A percentile compares a stretch with the other conserved stretches of the same genome.
Evolutionary conservation across 2,888 invertebrate species (phyloP).

Genomic region (Molorchus minor): DNA sequence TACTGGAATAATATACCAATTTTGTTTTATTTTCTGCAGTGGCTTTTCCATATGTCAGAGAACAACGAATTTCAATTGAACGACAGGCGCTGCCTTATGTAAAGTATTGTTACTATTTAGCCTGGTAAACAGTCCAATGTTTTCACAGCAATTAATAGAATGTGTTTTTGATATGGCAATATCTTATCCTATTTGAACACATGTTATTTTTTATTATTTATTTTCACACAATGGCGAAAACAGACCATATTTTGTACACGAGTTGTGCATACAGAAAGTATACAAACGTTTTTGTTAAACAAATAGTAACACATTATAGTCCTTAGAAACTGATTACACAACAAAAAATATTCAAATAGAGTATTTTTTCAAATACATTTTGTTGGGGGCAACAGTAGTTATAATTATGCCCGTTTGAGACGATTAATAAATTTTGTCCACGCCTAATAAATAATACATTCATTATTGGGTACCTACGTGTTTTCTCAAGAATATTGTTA

Average conservation of each 20-base stretch:
- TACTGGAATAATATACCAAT: too few species aligned
- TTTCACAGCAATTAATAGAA: conserved; percentile 57
- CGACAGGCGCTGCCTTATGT: conserved; percentile 49
- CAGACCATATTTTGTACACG: conserved; percentile 9
- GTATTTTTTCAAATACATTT: background rate
- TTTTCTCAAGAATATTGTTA: too few species aligned
- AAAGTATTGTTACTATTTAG: conserved; percentile 53
- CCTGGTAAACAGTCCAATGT: conserved; percentile 54
- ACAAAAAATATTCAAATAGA: too few species aligned
- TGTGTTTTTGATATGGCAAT: conserved; percentile 54
- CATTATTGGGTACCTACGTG: too few species aligned
- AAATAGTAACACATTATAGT: conserved; percentile 10
- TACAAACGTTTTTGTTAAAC: conserved; percentile 12
- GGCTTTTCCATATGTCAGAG: conserved; percentile 51
- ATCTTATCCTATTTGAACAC: conserved; percentile 58
- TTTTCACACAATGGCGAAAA: conserved; percentile 31
- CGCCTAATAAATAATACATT: too few species aligned
- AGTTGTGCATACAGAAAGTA: conserved; percentile 19
- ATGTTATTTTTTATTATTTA: conserved; percentile 46
- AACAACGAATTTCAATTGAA: conserved; percentile 51
- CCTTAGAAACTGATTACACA: background rate
- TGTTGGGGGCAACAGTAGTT: background rate
- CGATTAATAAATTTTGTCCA: too few species aligned
- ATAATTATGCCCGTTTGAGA: background rate
- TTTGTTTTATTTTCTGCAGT: too few species aligned